Conservation (phyloP, 2,797 vertebrate species). For the Muraenolepis orangiensis region DNA sequence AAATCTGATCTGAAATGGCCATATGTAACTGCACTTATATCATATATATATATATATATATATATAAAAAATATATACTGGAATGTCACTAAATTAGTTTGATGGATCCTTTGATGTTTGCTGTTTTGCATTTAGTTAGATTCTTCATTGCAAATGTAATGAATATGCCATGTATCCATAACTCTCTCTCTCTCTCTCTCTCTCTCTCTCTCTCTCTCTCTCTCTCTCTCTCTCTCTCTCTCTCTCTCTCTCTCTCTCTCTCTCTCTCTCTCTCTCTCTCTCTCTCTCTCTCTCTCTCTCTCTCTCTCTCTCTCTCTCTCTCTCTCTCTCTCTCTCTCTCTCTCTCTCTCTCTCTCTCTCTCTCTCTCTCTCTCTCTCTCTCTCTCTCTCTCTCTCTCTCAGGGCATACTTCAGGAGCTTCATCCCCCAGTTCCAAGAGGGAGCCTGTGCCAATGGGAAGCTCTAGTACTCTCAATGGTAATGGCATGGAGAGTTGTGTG, state of each 20-base stretch:
- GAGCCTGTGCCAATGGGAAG: constrained; percentile 95
- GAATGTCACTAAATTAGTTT: neutral
- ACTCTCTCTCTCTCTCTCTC: neutral
- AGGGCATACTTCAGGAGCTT: constrained; percentile 96
- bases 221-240: no score
- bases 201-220: no score
- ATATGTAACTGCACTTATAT: no score
- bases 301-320: no score
- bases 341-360: neutral
- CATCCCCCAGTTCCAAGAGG: constrained; percentile 98
- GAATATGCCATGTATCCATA: neutral
- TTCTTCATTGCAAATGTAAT: neutral
- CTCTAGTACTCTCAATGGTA: constrained; percentile 75
- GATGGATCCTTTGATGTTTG: neutral
- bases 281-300: no score
- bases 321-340: neutral
- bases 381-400: constrained; percentile 34
- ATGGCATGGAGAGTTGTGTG: constrained; percentile 37
- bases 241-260: no score
- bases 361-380: constrained; percentile 22
- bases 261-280: no score
- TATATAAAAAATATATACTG: neutral
- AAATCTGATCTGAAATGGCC: no score
- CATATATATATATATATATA: no score
- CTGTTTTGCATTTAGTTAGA: neutral